Base-by-base conservation (phyloP, 2,797 vertebrate species). In the Clamator glandarius region DNA sequence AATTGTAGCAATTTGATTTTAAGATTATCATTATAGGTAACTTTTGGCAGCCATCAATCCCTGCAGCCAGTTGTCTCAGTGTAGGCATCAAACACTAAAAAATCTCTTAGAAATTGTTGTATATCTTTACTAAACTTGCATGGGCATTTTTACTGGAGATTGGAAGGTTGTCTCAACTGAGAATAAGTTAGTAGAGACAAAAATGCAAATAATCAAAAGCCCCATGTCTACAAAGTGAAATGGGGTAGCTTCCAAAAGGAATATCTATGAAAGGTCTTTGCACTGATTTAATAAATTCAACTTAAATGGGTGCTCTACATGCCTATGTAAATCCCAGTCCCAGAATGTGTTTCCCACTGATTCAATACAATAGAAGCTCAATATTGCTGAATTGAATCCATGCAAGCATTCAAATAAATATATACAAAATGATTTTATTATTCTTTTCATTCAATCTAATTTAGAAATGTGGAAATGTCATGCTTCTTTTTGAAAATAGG, bases 331-430 rank as follows among this genome's bases (percentile, higher is more conserved):
- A 95, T 79, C 78, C 72, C 79, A 88, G 16, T 24, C 59, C 31
- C 42, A 81, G 57, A 91, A 84, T 44, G 20, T 85, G 46, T 59
- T 94, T 92, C 82, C 92, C 87, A 89, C 75, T 87, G 81, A 64
- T 51, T 75, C 79, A 81, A 15, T 86, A 95, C 81, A 93, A 90
- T 52, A 66, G 84, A 87, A 92, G 46, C 25, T 87, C 73, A 93
- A 67, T 28, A 78, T 64, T 57, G 26, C 31, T 88, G 84, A 92
- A 96, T 66, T 79, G 21, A 94, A 92, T 91, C 74, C 80, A 76
- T 84, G 50, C 51, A 91, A 62, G 52, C 31, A 79, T 89, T 55
- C 46, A 88, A 90, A 92, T 63, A 91, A 86, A 84, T 90, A 90
- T 52, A 88, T 86, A 91, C 67, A 52, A 86, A 91, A 92, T 62